Percentiles rank a stretch among this genome's conserved stretches.
These are phyloP conservation scores for Uromys caudimaculatus DNA, from an alignment of 2,797 vertebrate genomes.

Conservation along the genomic window DNA sequence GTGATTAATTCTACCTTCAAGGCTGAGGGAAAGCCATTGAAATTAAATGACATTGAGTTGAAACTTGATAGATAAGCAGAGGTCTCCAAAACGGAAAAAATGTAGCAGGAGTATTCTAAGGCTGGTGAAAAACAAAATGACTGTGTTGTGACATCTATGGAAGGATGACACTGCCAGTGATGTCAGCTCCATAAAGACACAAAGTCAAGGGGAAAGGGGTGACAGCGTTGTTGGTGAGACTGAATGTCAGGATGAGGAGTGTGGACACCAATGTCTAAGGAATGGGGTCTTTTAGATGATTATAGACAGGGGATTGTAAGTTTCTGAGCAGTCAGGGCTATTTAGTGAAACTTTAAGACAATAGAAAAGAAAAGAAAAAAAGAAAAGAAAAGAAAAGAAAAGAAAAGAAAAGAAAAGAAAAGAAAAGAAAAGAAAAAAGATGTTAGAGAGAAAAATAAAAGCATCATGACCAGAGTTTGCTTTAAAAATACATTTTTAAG, in stretches of 20 bases:
- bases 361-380: too few species aligned
- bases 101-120: not conserved
- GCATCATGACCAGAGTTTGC: not conserved
- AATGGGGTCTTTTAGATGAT: not conserved
- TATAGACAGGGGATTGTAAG: not conserved
- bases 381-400: too few species aligned
- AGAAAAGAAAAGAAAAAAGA: not conserved
- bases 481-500: not conserved
- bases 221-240: fast-evolving
- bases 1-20: conserved; percentile 81
- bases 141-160: not conserved
- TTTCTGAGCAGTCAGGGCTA: not conserved
- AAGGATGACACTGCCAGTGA: not conserved
- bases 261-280: not conserved
- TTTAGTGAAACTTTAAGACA: not conserved
- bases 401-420: too few species aligned
- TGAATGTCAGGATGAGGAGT: not conserved
- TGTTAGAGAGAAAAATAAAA: not conserved
- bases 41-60: conserved; percentile 74
- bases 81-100: conserved; percentile 40
- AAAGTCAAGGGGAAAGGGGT: not conserved
- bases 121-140: not conserved
- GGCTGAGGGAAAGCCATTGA: conserved; percentile 63
- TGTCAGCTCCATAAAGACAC: not conserved
- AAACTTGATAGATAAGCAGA: conserved; percentile 70